Conservation (phyloP, 2,888 invertebrate species). For the Nemotelus nigrinus region DNA sequence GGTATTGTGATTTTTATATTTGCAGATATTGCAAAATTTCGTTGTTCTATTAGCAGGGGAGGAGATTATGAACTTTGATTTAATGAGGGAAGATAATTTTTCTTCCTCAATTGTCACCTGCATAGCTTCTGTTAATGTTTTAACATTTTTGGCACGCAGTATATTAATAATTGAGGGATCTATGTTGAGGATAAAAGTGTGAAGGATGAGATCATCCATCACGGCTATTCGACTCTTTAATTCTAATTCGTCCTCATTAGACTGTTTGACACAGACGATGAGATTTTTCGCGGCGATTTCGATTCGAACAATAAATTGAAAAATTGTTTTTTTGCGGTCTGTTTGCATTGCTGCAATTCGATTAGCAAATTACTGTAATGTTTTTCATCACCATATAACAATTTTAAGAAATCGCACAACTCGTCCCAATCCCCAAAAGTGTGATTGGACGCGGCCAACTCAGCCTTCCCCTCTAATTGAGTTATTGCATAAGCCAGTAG, state of each 20-base stretch:
- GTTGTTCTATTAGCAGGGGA: neutral
- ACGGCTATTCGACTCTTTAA: constrained; percentile 36
- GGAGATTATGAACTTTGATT: neutral
- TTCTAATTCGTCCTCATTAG: constrained; percentile 17
- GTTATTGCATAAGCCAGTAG: no score
- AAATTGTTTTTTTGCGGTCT: constrained; percentile 16
- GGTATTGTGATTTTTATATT: constrained; percentile 9
- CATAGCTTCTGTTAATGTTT: constrained; percentile 35
- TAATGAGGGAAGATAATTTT: constrained; percentile 41
- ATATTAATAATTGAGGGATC: constrained; percentile 39
- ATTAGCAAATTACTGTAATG: constrained; percentile 36
- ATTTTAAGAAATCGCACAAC: constrained; percentile 37
- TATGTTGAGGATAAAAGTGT: constrained; percentile 39
- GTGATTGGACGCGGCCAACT: constrained; percentile 34
- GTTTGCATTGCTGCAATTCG: constrained; percentile 24
- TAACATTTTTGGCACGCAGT: constrained; percentile 38
- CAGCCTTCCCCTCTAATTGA: constrained; percentile 35
- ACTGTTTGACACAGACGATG: constrained; percentile 30
- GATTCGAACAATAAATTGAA: constrained; percentile 38
- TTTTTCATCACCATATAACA: constrained; percentile 38
- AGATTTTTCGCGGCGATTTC: constrained; percentile 27
- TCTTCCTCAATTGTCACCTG: constrained; percentile 38
- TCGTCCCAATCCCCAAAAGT: constrained; percentile 31
- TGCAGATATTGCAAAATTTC: constrained; percentile 14
- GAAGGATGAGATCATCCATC: constrained; percentile 42